Evolutionary conservation across 2,888 invertebrate genomes (phyloP).

Genomic region (Trileptium ribeirensis): DNA sequence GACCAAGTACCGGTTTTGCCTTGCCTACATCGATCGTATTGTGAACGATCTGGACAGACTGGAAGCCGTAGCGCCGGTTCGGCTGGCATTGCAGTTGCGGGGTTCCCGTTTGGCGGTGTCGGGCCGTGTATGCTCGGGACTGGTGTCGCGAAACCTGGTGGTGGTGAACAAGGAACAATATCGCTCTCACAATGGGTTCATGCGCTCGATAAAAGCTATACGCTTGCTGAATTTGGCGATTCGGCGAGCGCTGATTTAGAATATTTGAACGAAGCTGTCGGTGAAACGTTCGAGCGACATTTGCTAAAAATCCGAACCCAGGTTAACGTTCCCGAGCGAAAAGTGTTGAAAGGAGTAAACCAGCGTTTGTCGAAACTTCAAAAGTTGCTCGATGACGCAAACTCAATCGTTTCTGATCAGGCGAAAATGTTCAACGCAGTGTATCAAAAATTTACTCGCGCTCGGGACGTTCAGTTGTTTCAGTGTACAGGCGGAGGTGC

Average conservation of each 20-base stretch:
- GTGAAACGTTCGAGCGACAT: not conserved
- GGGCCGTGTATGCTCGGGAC: not conserved
- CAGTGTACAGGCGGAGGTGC: not conserved
- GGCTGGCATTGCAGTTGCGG: not conserved
- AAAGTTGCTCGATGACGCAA: slow-evolving; percentile 5
- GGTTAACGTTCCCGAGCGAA: slow-evolving; percentile 16
- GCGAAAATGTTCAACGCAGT: not conserved
- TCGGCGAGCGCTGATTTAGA: slow-evolving; percentile 3
- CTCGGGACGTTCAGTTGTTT: not conserved
- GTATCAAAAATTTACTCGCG: not conserved
- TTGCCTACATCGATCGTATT: not conserved
- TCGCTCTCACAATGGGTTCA: slow-evolving; percentile 23
- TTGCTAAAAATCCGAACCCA: not conserved
- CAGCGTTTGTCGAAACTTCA: slow-evolving; percentile 27
- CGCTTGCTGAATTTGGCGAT: not conserved
- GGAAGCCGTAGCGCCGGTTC: not conserved
- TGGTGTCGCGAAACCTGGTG: not conserved
- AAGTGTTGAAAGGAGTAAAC: slow-evolving; percentile 28
- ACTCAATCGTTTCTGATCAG: not conserved
- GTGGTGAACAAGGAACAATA: not conserved
- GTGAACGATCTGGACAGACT: not conserved
- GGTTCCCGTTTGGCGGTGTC: not conserved
- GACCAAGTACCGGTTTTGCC: slow-evolving; percentile 8
- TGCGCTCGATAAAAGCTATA: slow-evolving; percentile 21
- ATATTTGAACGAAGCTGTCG: slow-evolving; percentile 14